These are phyloP conservation scores for Aplochiton taeniatus DNA, from an alignment of 2,797 vertebrate species.

Conservation along the genomic window DNA sequence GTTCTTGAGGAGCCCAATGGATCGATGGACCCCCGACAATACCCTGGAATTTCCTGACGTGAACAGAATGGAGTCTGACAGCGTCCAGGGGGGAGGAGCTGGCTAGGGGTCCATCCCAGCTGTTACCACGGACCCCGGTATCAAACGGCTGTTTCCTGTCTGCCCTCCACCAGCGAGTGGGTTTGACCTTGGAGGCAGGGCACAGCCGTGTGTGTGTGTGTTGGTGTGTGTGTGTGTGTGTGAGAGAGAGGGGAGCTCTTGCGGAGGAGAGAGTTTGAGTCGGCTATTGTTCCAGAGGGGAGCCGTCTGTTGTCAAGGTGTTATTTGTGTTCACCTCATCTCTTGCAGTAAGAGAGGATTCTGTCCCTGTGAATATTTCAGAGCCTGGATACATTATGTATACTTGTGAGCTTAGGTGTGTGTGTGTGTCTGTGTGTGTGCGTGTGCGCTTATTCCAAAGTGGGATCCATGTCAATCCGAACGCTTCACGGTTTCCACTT, in stretches of 20 bases:
- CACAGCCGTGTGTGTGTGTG: constrained; percentile 1
- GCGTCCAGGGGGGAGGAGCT: neutral
- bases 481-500: constrained; percentile 9
- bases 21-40: neutral
- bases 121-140: neutral
- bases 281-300: neutral
- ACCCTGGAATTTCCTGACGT: constrained; percentile 1
- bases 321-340: neutral
- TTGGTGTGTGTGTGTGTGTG: constrained; percentile 3
- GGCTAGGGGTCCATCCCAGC: neutral
- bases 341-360: constrained; percentile 22
- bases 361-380: constrained; percentile 56
- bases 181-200: constrained; percentile 13
- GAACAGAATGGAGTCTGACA: too few relatives aligned
- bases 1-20: neutral
- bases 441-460: constrained; percentile 9
- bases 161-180: neutral
- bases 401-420: constrained; percentile 25
- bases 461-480: neutral
- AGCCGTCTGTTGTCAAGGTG: neutral
- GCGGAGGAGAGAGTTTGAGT: neutral
- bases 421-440: constrained; percentile 6
- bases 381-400: constrained; percentile 45
- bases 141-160: constrained; percentile 18
- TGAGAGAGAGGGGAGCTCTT: neutral